phyloP scores from a whole-genome alignment of 2,113 vertebrate genomes.

The Vulpes vulpes region DNA sequence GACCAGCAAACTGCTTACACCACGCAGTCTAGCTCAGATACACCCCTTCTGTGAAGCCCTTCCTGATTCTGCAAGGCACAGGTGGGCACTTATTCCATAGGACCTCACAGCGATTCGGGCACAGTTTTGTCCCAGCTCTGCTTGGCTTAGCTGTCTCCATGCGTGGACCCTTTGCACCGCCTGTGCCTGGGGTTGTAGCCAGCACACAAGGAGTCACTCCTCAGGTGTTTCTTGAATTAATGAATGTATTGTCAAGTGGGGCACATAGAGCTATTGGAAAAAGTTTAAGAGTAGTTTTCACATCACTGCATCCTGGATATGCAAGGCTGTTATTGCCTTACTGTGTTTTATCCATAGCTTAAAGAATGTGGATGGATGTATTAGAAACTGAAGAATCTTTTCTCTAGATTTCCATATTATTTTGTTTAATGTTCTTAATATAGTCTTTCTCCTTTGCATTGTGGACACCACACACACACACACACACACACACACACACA shows the following conservation, averaged over 20 bases:
- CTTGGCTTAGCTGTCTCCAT: background rate
- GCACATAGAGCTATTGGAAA: background rate
- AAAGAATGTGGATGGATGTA: background rate
- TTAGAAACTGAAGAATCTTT: background rate
- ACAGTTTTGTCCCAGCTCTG: background rate
- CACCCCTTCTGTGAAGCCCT: background rate
- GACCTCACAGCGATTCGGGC: background rate
- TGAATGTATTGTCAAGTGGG: background rate
- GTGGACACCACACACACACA: too few species aligned
- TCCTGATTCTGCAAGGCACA: background rate
- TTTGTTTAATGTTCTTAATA: background rate
- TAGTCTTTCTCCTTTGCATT: background rate
- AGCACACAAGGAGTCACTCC: background rate
- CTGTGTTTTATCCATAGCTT: background rate
- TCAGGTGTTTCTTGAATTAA: background rate
- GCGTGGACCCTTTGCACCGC: background rate
- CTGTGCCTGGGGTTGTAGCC: fast-evolving
- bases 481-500: background rate
- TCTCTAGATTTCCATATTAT: background rate
- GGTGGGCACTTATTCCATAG: background rate
- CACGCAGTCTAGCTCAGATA: background rate
- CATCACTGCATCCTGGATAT: background rate
- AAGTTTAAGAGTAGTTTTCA: background rate
- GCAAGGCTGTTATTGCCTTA: background rate
- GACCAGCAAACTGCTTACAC: background rate